Evolutionary conservation across 2,888 invertebrate genomes (phyloP).

Genomic region (Bombylius discolor): DNA sequence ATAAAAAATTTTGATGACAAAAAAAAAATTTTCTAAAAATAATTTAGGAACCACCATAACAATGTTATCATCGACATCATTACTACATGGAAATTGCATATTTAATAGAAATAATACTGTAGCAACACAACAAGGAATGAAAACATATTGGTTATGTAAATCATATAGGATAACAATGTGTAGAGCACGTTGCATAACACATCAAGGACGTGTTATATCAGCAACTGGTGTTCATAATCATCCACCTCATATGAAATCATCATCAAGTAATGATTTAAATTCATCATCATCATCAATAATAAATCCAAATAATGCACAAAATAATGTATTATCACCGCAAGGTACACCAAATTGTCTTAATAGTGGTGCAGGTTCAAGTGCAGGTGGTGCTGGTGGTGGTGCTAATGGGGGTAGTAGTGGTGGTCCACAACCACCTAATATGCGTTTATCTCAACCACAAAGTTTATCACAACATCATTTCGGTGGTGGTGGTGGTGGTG

Average conservation of each 20-base stretch:
- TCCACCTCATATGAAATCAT: slow-evolving; percentile 32
- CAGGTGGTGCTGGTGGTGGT: not conserved
- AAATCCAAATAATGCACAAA: not conserved
- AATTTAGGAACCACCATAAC: slow-evolving; percentile 20
- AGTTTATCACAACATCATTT: not conserved
- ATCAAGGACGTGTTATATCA: slow-evolving; percentile 36
- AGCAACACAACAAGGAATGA: slow-evolving; percentile 38
- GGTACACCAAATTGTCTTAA: not conserved
- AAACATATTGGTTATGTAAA: slow-evolving; percentile 38
- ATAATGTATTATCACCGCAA: not conserved
- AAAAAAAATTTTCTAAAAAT: too few relatives aligned
- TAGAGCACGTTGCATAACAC: slow-evolving; percentile 36
- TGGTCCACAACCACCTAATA: not conserved
- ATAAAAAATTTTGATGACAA: too few relatives aligned
- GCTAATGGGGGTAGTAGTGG: not conserved
- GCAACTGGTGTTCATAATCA: slow-evolving; percentile 37
- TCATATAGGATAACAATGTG: slow-evolving; percentile 38
- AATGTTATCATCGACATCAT: slow-evolving; percentile 36
- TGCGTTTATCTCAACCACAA: slow-evolving; percentile 4
- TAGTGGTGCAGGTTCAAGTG: too few relatives aligned
- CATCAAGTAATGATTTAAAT: not conserved
- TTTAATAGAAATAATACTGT: slow-evolving; percentile 38
- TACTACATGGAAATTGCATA: slow-evolving; percentile 36
- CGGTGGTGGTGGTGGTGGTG: not conserved
- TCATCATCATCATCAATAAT: too few relatives aligned